Percentiles rank a stretch among this genome's conserved stretches.
Evolutionary conservation across 2,113 vertebrate species (phyloP).

Genomic region (Gavialis gangeticus): DNA sequence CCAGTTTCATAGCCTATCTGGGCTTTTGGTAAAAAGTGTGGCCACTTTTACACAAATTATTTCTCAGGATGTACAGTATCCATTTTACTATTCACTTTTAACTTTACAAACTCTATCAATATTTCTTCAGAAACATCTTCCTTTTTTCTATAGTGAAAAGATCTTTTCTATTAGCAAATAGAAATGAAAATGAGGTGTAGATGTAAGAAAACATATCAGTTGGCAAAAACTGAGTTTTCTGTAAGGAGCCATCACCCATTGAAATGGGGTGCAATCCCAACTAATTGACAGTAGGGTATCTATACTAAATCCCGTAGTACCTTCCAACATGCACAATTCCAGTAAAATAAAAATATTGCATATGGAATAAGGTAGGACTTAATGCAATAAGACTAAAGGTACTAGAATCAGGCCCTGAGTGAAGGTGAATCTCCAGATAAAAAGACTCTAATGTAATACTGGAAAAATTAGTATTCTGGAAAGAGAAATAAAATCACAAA

Average conservation of each 20-base stretch:
- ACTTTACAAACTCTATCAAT: background rate
- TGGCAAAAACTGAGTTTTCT: background rate
- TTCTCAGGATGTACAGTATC: background rate
- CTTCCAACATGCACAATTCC: background rate
- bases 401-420: accelerated
- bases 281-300: too few relatives aligned
- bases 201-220: background rate
- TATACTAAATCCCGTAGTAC: too few relatives aligned
- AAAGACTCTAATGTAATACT: accelerated
- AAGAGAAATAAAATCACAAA: background rate
- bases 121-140: background rate
- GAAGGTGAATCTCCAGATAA: accelerated
- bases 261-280: background rate
- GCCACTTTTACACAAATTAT: background rate
- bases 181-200: accelerated
- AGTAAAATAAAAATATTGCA: accelerated
- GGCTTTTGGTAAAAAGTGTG: accelerated
- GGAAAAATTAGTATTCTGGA: background rate
- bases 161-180: background rate
- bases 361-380: accelerated
- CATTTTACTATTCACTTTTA: background rate
- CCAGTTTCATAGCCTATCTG: background rate
- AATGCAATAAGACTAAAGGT: accelerated
- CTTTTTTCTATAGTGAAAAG: background rate
- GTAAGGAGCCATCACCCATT: accelerated